phyloP scores from a whole-genome alignment of 2,888 invertebrate species.

The Ditula angustiorana region DNA sequence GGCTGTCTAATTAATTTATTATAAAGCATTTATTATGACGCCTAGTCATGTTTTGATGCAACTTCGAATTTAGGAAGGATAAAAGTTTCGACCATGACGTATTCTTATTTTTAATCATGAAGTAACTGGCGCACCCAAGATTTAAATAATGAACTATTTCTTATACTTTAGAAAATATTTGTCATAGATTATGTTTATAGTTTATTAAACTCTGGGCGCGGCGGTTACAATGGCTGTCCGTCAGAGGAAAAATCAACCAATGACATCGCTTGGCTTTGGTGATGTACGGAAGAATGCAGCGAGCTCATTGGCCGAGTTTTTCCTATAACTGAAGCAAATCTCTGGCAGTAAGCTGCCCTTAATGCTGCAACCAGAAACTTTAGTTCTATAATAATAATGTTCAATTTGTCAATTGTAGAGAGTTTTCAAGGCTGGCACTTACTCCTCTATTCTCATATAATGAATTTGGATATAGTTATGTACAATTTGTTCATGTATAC shows the following conservation, averaged over 20 bases:
- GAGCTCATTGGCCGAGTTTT: no score
- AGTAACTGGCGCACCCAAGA: background rate
- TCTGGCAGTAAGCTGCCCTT: no score
- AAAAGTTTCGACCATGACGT: background rate
- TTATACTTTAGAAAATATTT: no score
- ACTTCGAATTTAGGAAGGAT: constrained; percentile 1
- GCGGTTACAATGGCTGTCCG: no score
- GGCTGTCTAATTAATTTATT: constrained; percentile 24
- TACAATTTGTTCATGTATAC: background rate
- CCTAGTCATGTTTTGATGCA: constrained; percentile 34
- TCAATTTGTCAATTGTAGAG: constrained; percentile 1
- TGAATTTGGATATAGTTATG: background rate
- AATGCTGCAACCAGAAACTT: no score
- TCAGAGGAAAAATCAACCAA: no score
- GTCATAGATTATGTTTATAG: no score
- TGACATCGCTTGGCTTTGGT: no score
- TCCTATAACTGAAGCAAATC: no score
- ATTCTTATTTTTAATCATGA: background rate
- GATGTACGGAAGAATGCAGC: no score
- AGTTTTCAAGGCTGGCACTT: background rate
- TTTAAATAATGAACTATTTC: no score
- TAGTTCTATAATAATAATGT: background rate
- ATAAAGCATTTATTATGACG: constrained; percentile 23
- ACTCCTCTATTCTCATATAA: background rate
- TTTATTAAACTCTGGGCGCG: no score